Evolutionary conservation across 2,113 vertebrate genomes (phyloP).

Genomic region (Gymnarchus niloticus): DNA sequence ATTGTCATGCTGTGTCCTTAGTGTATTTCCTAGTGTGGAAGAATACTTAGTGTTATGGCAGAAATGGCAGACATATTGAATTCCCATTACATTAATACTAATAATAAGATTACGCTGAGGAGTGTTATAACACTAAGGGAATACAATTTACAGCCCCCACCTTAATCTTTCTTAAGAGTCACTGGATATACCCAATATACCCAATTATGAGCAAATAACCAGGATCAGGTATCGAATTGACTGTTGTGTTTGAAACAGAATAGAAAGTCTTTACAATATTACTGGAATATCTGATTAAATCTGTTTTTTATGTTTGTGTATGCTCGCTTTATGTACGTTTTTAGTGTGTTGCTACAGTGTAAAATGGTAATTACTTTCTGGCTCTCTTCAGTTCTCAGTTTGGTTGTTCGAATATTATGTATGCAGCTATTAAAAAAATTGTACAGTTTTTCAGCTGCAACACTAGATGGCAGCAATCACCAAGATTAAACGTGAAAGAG

Average conservation of each 20-base stretch:
- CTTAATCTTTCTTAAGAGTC: background rate
- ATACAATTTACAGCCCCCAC: background rate
- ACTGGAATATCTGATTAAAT: too few relatives aligned
- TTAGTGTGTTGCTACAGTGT: background rate
- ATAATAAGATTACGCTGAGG: background rate
- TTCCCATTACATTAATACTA: background rate
- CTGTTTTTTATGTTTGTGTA: too few relatives aligned
- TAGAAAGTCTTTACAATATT: too few relatives aligned
- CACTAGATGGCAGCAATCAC: constrained; percentile 5
- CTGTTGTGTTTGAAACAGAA: too few relatives aligned
- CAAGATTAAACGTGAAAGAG: background rate
- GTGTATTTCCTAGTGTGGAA: background rate
- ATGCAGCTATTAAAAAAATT: too few relatives aligned
- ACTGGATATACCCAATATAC: background rate
- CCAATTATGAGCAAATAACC: background rate
- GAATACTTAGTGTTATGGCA: background rate
- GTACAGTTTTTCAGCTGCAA: background rate
- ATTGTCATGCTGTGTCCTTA: background rate
- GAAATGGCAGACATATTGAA: background rate
- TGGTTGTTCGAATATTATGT: background rate
- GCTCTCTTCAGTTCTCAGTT: background rate
- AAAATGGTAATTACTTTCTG: background rate
- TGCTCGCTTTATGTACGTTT: background rate
- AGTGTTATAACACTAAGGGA: background rate
- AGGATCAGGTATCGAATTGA: background rate